Percentiles rank a stretch among this genome's conserved stretches.
Conservation (phyloP, 92 coral and sea anemone genomes). For the Umimayanthus kanabou region DNA sequence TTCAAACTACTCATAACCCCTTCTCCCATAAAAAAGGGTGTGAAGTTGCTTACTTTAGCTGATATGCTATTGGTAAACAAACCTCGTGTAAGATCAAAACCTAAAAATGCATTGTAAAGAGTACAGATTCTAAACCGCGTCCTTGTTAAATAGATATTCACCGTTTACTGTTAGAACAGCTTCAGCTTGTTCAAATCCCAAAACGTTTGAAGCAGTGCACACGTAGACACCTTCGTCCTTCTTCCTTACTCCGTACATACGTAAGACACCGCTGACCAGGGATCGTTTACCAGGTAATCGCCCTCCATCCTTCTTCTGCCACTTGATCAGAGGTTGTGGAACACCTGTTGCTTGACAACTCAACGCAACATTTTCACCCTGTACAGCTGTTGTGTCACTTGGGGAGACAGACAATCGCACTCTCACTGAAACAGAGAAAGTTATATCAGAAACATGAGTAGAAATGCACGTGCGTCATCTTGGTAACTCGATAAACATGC, state of each 20-base stretch:
- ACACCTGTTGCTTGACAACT: conserved; percentile 55
- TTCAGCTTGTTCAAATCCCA: conserved; percentile 47
- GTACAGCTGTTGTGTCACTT: conserved; percentile 45
- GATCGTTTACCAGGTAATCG: conserved; percentile 21
- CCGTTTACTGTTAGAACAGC: conserved; percentile 50
- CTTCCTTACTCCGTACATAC: conserved; percentile 18
- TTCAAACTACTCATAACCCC: too few species aligned
- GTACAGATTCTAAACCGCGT: too few species aligned
- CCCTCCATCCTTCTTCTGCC: conserved; percentile 50
- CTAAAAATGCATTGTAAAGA: too few species aligned
- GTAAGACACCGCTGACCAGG: conserved; percentile 33
- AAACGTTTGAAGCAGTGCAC: conserved; percentile 44
- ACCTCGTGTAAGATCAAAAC: too few species aligned
- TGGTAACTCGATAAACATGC: too few species aligned
- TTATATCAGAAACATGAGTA: background rate
- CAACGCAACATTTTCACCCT: conserved; percentile 43
- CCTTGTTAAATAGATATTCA: background rate
- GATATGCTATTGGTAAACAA: too few species aligned
- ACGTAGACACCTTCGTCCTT: conserved; percentile 51
- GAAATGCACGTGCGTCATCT: too few species aligned
- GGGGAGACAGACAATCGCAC: conserved; percentile 29
- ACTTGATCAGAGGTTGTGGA: conserved; percentile 50
- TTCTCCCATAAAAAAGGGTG: too few species aligned
- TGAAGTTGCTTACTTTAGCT: too few species aligned
- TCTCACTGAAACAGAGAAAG: background rate